These are phyloP conservation scores for Bradypus variegatus DNA, from an alignment of 2,797 vertebrate species.

Conservation along the genomic window DNA sequence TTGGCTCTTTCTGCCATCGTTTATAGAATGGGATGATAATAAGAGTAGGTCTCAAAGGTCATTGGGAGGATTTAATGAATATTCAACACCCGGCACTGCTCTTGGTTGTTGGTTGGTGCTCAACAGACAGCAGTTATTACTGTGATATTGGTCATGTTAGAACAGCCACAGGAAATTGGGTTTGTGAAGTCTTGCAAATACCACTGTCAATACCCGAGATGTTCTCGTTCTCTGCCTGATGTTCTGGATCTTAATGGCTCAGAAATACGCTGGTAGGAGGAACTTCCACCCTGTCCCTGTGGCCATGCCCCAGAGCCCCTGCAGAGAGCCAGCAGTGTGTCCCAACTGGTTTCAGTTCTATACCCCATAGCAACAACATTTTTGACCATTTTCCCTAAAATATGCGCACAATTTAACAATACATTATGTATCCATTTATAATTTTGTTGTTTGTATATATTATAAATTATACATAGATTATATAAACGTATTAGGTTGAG, in stretches of 20 bases:
- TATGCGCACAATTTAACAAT: neutral
- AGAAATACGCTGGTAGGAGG: neutral
- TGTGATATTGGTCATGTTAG: neutral
- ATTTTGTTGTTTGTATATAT: neutral
- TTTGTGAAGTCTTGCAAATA: neutral
- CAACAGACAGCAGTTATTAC: neutral
- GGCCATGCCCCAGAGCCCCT: neutral
- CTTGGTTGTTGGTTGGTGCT: neutral
- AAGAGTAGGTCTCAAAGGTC: neutral
- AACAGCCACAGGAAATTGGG: neutral
- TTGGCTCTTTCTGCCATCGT: neutral
- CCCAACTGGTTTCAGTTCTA: neutral
- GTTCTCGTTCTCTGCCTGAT: neutral
- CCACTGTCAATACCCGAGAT: neutral
- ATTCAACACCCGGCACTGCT: no score
- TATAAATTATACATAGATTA: constrained; percentile 1
- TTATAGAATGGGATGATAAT: no score
- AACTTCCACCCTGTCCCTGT: no score
- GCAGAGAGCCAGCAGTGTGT: neutral
- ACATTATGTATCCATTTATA: neutral
- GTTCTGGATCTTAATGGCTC: neutral
- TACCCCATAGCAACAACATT: rapidly evolving
- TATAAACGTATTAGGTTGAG: neutral
- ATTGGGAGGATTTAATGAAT: neutral
- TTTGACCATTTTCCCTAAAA: neutral